Percentiles rank a stretch among this genome's conserved stretches.
Evolutionary conservation across 2,113 vertebrate genomes (phyloP).

Genomic region (Pycnonotus jocosus): DNA sequence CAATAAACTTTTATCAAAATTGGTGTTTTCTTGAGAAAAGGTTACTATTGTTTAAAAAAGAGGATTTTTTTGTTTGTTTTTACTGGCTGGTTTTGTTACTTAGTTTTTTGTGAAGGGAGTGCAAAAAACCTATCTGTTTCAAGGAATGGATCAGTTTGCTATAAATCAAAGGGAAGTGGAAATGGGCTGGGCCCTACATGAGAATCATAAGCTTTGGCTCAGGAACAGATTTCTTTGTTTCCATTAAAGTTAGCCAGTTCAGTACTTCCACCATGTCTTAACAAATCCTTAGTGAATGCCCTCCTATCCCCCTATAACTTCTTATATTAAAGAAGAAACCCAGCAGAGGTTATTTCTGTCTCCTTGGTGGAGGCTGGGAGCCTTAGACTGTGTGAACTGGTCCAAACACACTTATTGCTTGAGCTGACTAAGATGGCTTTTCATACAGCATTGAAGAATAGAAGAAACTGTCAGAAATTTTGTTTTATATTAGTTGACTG

Average conservation of each 20-base stretch:
- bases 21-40: conserved; percentile 8
- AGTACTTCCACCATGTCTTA: not conserved
- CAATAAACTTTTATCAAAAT: not conserved
- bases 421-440: not conserved
- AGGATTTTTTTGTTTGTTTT: not conserved
- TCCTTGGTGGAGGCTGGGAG: not conserved
- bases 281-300: not conserved
- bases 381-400: not conserved
- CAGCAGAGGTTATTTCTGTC: not conserved
- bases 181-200: not conserved
- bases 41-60: not conserved
- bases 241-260: not conserved
- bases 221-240: not conserved
- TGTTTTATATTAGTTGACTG: not conserved
- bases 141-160: not conserved
- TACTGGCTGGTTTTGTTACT: not conserved
- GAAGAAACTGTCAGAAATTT: not conserved
- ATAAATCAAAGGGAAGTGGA: not conserved
- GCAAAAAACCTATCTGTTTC: not conserved
- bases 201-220: not conserved
- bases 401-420: not conserved
- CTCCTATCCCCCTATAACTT: not conserved
- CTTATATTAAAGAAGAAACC: not conserved
- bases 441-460: not conserved
- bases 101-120: not conserved